A percentile compares a stretch with the other conserved stretches of the same genome.
These are phyloP conservation scores for Parnassius glacialis DNA, from an alignment of 2,888 invertebrate genomes.

Conservation along the genomic window DNA sequence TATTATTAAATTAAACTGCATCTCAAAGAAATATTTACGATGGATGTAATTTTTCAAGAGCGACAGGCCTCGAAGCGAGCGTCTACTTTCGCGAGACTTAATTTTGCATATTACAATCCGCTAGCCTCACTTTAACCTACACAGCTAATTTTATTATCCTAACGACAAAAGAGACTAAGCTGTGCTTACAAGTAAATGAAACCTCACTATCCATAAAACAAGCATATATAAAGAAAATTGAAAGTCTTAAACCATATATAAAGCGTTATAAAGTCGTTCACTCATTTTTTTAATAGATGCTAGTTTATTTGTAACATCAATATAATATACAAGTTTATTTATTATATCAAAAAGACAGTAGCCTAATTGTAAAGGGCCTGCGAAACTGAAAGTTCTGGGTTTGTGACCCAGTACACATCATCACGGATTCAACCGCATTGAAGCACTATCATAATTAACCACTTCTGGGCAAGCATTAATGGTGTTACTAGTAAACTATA, in stretches of 20 bases:
- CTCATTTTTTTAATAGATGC: slow-evolving; percentile 10
- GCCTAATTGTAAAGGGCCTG: too few species aligned
- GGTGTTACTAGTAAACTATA: too few species aligned
- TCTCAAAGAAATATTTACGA: slow-evolving; percentile 71
- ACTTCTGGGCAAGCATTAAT: too few species aligned
- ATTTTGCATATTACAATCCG: slow-evolving; percentile 25
- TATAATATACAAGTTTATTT: too few species aligned
- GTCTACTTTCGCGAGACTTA: slow-evolving; percentile 40
- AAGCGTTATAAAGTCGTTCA: slow-evolving; percentile 23
- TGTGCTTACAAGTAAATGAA: slow-evolving; percentile 20
- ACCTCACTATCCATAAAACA: slow-evolving; percentile 14
- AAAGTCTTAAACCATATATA: too few species aligned
- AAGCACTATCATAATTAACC: too few species aligned
- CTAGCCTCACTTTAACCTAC: slow-evolving; percentile 21
- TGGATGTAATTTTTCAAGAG: slow-evolving; percentile 64
- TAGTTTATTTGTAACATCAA: slow-evolving; percentile 10
- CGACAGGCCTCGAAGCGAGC: slow-evolving; percentile 57
- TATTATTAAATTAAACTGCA: slow-evolving; percentile 69
- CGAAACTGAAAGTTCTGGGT: too few species aligned
- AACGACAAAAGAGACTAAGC: neutral
- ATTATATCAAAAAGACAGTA: too few species aligned
- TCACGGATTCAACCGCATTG: too few species aligned
- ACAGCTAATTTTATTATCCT: slow-evolving; percentile 26
- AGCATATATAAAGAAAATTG: too few species aligned
- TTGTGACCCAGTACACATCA: too few species aligned